Conservation (phyloP, 2,113 vertebrate genomes). For the Sander vitreus region DNA sequence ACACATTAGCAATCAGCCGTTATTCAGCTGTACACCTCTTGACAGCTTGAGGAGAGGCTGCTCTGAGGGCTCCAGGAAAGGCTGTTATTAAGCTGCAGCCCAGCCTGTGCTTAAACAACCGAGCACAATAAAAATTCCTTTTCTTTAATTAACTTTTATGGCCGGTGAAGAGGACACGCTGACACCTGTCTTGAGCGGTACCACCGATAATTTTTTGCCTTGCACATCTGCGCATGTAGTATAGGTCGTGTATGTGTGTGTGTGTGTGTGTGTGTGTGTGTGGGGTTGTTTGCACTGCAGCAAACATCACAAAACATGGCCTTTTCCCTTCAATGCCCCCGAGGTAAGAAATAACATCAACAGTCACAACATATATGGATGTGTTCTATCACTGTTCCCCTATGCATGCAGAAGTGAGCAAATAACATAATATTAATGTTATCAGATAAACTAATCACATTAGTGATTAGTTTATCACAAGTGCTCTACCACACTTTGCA, state of each 20-base stretch:
- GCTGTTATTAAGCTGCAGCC: constrained; percentile 74
- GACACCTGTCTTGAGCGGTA: constrained; percentile 76
- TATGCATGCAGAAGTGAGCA: constrained; percentile 23
- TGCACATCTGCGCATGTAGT: constrained; percentile 32
- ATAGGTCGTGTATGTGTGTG: constrained; percentile 15
- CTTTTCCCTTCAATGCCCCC: constrained; percentile 3
- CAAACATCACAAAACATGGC: constrained; percentile 8
- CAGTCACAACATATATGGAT: constrained; percentile 25
- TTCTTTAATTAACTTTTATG: constrained; percentile 85
- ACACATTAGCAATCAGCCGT: constrained; percentile 54
- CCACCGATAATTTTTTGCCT: constrained; percentile 66
- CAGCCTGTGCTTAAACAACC: constrained; percentile 57
- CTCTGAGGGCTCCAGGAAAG: constrained; percentile 52
- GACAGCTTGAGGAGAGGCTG: constrained; percentile 69
- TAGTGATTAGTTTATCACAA: constrained; percentile 26
- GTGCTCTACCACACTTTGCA: constrained; percentile 32
- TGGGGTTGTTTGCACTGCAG: constrained; percentile 18
- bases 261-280: not conserved
- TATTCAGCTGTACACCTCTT: constrained; percentile 64
- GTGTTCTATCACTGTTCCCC: not conserved
- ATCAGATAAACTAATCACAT: constrained; percentile 45
- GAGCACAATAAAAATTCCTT: constrained; percentile 79
- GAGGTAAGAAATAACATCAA: constrained; percentile 16
- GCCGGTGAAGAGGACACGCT: constrained; percentile 75
- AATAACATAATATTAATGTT: constrained; percentile 33